Evolutionary conservation across 2,797 vertebrate species (phyloP), one percentile per base, ranked within the genome.

Genomic region (Chelmon rostratus): DNA sequence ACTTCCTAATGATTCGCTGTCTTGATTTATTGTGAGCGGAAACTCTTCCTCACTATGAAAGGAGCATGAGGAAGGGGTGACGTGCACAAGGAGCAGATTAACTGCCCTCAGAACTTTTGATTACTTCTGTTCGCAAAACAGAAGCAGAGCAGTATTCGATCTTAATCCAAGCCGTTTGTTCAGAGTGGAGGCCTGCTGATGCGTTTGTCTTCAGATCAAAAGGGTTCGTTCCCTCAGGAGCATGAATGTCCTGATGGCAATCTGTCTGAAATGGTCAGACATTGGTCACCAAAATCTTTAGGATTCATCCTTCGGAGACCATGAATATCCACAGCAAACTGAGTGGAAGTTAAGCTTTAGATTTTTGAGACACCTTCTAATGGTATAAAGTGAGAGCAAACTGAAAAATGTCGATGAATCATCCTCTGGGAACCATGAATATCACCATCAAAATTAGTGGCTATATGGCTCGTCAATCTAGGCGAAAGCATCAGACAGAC

Each of bases 1-100:
- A 25, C 72, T 54, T 58, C 61, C 25, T 61, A 77, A 78, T 53
- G 56, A 73, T 50, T 53, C n/a, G 69, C 62, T 74, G 33, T 40
- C 52, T 21, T 75, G 50, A 72, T 73, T 65, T 68, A 46, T 18
- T 52, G 47, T 47, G 54, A 57, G 56, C 53, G 68, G 62, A 75
- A 61, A 46, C 38, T 57, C 33, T 6, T 64, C 21, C 33, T 57
- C 28, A 21, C 46, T 21, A 47, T n/a, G 1, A 31, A 37, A 19
- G 7, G 57, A 58, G 33, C 2, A 53, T 9, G 56, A 54, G 44
- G 21, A 59, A 21, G 28, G 38, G 23, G 35, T 5, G 6, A 67
- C 47, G 57, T 40, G 28, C 19, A 53, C 50, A 53, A 50, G 28
- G 6, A 25, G 42, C 16, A 66, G 21, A 11, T 37, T 16, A 8